Conservation (phyloP, 1,140 invertebrate genomes). For the Xylocopa sonorina region DNA sequence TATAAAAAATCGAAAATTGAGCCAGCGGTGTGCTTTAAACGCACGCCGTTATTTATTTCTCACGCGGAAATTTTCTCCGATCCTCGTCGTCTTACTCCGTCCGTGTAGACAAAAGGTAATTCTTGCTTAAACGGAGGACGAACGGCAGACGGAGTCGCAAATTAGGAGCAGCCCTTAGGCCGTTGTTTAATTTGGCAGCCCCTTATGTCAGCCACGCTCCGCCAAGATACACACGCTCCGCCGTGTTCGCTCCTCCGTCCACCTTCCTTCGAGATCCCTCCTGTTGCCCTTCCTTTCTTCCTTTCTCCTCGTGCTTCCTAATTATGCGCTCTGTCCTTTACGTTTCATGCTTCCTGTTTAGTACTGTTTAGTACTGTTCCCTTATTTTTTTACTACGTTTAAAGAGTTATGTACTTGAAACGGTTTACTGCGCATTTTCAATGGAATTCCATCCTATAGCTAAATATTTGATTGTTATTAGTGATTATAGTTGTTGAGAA, state of each 20-base stretch:
- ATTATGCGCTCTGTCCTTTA: background rate
- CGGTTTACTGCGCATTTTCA: no score
- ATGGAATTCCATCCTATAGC: no score
- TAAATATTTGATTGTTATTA: no score
- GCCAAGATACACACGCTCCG: conserved; percentile 49
- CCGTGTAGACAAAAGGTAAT: conserved; percentile 39
- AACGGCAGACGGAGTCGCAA: conserved; percentile 45
- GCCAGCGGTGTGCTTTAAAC: conserved; percentile 12
- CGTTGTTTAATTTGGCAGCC: conserved; percentile 66
- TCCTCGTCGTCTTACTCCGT: background rate
- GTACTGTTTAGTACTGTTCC: no score
- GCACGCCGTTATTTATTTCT: conserved; percentile 43
- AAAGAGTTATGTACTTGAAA: no score
- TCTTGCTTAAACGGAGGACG: conserved; percentile 45
- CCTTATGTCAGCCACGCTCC: conserved; percentile 55
- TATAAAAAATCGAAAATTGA: no score
- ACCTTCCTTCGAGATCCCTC: background rate
- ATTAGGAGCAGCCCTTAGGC: conserved; percentile 60
- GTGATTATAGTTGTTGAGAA: no score
- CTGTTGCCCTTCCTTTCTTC: background rate
- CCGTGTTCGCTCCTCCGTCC: conserved; percentile 21
- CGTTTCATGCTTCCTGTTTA: no score
- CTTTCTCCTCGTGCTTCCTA: background rate
- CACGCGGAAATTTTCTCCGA: conserved; percentile 47
- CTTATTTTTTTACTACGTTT: no score